These are phyloP conservation scores for Cyclura pinguis DNA, from an alignment of 2,797 vertebrate species.

Conservation along the genomic window DNA sequence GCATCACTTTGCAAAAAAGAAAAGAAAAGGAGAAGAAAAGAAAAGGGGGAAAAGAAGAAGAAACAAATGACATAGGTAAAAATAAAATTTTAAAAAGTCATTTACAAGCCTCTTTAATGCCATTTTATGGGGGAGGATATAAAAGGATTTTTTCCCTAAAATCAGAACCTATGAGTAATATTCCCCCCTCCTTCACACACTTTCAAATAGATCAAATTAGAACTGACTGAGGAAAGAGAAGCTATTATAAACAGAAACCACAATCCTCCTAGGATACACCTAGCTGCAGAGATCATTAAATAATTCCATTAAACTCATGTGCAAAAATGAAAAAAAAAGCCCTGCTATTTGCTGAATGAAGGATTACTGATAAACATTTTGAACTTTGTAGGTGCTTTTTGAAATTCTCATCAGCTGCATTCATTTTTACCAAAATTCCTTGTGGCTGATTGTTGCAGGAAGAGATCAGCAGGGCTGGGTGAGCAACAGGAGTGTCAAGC, in stretches of 20 bases:
- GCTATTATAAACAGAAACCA: background rate
- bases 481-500: background rate
- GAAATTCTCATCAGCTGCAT: background rate
- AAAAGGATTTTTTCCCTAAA: conserved; percentile 9
- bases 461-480: background rate
- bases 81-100: background rate
- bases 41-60: too few relatives aligned
- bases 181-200: too few relatives aligned
- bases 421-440: background rate
- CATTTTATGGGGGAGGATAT: rapidly evolving
- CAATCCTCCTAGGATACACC: background rate
- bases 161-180: background rate
- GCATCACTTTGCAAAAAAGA: background rate
- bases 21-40: too few relatives aligned
- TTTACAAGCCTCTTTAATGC: background rate
- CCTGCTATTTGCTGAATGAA: background rate
- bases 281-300: background rate
- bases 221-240: background rate
- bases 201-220: conserved; percentile 10
- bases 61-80: background rate
- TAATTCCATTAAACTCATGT: background rate
- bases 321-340: background rate
- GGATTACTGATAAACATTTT: background rate
- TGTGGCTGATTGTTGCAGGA: background rate
- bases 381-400: background rate